Evolutionary conservation across 1,140 invertebrate species (phyloP).

Genomic region (Macrostomum lignano): DNA sequence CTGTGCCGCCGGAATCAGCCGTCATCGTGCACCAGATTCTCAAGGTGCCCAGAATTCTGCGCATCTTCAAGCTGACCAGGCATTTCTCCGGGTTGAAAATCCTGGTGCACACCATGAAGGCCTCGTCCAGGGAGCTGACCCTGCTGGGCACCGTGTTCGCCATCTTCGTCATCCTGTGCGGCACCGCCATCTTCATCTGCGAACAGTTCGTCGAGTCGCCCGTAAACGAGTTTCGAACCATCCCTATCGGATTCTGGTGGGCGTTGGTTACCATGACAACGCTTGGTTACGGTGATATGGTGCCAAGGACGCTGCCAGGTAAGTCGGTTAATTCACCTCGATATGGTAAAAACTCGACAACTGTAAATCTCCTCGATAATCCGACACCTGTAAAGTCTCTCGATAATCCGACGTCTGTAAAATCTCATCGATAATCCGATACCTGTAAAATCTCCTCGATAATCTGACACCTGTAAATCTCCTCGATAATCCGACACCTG

Average conservation of each 20-base stretch:
- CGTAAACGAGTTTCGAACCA: slow-evolving; percentile 13
- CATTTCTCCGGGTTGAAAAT: slow-evolving; percentile 8
- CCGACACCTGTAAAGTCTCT: too few species aligned
- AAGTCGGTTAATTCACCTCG: too few species aligned
- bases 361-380: too few species aligned
- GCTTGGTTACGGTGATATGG: slow-evolving; percentile 57
- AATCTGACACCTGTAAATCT: too few species aligned
- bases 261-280: slow-evolving; percentile 2
- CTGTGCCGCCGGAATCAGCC: background rate
- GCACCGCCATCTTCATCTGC: slow-evolving; percentile 7
- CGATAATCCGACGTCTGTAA: too few species aligned
- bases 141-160: slow-evolving; percentile 84
- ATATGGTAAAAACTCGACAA: too few species aligned
- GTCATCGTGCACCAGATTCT: slow-evolving; percentile 7
- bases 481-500: too few species aligned
- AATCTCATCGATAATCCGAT: too few species aligned
- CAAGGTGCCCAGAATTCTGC: slow-evolving; percentile 7
- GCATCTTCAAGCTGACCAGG: slow-evolving; percentile 9
- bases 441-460: too few species aligned
- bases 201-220: slow-evolving; percentile 7
- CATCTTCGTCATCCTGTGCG: slow-evolving; percentile 9
- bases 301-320: slow-evolving; percentile 8
- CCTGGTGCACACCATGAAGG: slow-evolving; percentile 48
- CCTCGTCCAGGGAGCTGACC: slow-evolving; percentile 84
- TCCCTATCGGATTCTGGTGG: slow-evolving; percentile 8